These are phyloP conservation scores for Cotesia glomerata DNA, from an alignment of 1,140 invertebrate species.

Conservation along the genomic window DNA sequence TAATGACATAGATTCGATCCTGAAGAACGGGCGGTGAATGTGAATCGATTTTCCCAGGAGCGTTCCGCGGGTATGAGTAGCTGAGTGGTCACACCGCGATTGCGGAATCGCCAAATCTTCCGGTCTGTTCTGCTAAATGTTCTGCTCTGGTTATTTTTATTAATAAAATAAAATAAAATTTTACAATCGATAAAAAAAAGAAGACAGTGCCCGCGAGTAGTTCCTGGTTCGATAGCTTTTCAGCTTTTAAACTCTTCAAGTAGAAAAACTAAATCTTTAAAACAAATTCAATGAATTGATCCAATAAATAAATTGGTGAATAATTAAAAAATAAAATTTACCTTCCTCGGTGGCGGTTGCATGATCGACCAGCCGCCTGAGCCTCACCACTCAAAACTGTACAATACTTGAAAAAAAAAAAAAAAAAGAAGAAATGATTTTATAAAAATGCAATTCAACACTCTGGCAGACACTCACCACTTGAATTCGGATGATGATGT, in stretches of 20 bases:
- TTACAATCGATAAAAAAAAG: too few relatives aligned
- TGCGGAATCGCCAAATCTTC: conserved; percentile 10
- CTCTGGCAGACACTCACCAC: neutral
- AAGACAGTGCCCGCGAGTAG: too few relatives aligned
- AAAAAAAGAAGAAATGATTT: neutral
- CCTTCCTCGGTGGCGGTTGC: conserved; percentile 80
- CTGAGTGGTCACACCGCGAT: conserved; percentile 1
- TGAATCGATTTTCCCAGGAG: conserved; percentile 43
- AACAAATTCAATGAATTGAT: conserved; percentile 24
- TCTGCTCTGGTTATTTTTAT: neutral
- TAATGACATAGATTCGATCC: conserved; percentile 38
- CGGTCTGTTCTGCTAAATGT: neutral
- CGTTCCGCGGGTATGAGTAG: neutral
- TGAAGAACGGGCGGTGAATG: conserved; percentile 27
- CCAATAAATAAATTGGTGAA: neutral
- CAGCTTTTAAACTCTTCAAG: too few relatives aligned
- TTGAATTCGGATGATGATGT: conserved; percentile 35
- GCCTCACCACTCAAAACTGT: conserved; percentile 44
- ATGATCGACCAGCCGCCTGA: conserved; percentile 62
- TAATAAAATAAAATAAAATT: too few relatives aligned
- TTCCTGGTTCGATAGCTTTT: too few relatives aligned
- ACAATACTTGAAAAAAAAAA: too few relatives aligned
- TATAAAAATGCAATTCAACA: too few relatives aligned
- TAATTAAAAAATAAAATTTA: conserved; percentile 53
- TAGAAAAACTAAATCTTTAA: too few relatives aligned